phyloP scores from a whole-genome alignment of 2,888 invertebrate genomes.

The Brachypalpus laphriformis region DNA sequence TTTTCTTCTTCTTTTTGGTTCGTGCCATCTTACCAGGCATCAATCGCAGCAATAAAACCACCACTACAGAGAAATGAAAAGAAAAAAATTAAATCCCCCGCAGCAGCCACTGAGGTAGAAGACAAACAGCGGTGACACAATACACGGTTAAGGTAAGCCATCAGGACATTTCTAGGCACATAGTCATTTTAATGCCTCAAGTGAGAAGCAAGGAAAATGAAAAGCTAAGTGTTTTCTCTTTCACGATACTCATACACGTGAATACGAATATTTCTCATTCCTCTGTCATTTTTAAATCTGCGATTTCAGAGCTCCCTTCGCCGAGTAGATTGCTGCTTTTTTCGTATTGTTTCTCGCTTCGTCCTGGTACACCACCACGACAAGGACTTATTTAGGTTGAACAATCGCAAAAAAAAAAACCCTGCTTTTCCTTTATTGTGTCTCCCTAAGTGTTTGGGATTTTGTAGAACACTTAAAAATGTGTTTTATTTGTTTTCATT shows the following conservation, averaged over 20 bases:
- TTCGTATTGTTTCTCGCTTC: slow-evolving; percentile 49
- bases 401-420: slow-evolving; percentile 40
- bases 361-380: slow-evolving; percentile 39
- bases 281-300: slow-evolving; percentile 45
- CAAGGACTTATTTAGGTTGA: slow-evolving; percentile 68
- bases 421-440: slow-evolving; percentile 57
- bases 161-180: slow-evolving; percentile 56
- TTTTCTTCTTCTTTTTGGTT: slow-evolving; percentile 33
- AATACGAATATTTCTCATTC: slow-evolving; percentile 2
- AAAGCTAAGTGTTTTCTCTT: slow-evolving; percentile 67
- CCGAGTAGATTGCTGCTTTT: slow-evolving; percentile 32
- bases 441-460: slow-evolving; percentile 69
- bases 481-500: slow-evolving; percentile 43
- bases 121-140: slow-evolving; percentile 61
- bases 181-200: slow-evolving; percentile 64
- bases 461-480: slow-evolving; percentile 67
- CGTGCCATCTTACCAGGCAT: slow-evolving; percentile 62
- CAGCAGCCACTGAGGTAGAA: slow-evolving; percentile 52
- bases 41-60: slow-evolving; percentile 32
- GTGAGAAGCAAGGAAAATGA: slow-evolving; percentile 61
- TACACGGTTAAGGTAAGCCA: slow-evolving; percentile 62
- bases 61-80: slow-evolving; percentile 15
- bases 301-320: slow-evolving; percentile 55
- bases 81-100: slow-evolving; percentile 39
- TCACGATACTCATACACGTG: not conserved